Base-by-base conservation (phyloP, 2,113 vertebrate genomes). In the Ptychochromis oligacanthus region DNA sequence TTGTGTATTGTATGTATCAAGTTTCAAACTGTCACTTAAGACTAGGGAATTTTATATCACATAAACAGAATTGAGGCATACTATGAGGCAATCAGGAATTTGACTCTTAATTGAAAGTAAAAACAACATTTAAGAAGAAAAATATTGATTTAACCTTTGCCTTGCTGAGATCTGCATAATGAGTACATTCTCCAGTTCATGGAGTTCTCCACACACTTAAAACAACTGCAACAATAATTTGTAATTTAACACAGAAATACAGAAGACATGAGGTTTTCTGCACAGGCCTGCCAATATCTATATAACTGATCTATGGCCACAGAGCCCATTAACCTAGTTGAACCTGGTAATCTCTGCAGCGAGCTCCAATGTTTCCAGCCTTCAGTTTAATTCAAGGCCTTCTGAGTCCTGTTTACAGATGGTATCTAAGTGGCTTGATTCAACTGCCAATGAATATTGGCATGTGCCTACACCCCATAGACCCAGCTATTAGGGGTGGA, bases 371-470 rank as follows among this genome's bases (percentile, higher is more conserved):
- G 91, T 90, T 87, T 89, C 85, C 88, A 86, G 81, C 83, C 87
- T 84, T 83, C 75, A 20, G 87, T 91, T 93, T 94, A 93, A 94
- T 95, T 93, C 90, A 90, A 89, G 88, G 88, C 90, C 92, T 91
- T 91, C 92, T 87, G 93, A 92, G 91, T 93, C 89, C 83, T 92
- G 89, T 95, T 93, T 93, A 94, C 93, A 94, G 91, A 91, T 92
- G 91, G 81, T 94, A 94, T 93, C 94, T 95, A 95, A 94, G 92
- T 91, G 92, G 93, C 93, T 95, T 96, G 94, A 96, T 97, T 93
- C 95, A 95, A 95, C 94, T 94, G 94, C 94, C 93, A 92, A 93
- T 96, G 95, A 96, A 95, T 96, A 92, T 92, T 92, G 95, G 87
- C 91, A 96, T 96, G 89, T 96, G 95, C 95, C 93, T 95, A 83